Evolutionary conservation across 2,113 vertebrate species (phyloP), one percentile per base, ranked within the genome.

Genomic region (Pagrus major): DNA sequence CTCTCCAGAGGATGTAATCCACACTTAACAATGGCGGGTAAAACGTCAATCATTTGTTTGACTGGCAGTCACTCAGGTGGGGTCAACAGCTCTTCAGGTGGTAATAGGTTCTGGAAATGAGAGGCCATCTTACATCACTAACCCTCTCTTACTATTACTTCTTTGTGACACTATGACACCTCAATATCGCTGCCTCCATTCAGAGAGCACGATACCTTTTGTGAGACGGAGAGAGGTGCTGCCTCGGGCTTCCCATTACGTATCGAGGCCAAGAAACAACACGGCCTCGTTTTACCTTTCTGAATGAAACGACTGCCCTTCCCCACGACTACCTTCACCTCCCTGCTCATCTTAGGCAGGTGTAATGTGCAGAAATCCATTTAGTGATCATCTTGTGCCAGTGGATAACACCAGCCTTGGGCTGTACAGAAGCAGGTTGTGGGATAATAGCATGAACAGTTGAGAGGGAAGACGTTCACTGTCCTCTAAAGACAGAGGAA

Each of bases 171-270:
- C 49, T 12, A 23, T 82, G 79, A 67, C 47, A 76, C 67, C 52
- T 75, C 31, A 9, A 42, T 71, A 73, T 65, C 14, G 15, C 33
- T 20, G 9, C 3, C 12, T 42, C 37, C 31, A 33, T 70, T 49
- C 51, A 71, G 52, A 71, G 33, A 9, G 59, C 5, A 41, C 33
- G 47, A 47, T 54, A 65, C 25, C 47, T 51, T 55, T 65, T 72
- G 71, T 69, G 68, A 49, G 39, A 3, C 12, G 3, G 31, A 27
- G 23, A 33, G 46, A 47, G 60, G 11, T 58, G 69, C 71, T 15
- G 83, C 87, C 84, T 71, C 39, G 51, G 83, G 82, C 77, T 42
- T 37, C 27, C 4, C 58, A 61, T 80, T 77, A 65, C 33, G 67
- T 16, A 61, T 67, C 33, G 4, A 18, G 47, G 55, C 58, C 52